Evolutionary conservation across 2,113 vertebrate genomes (phyloP), one percentile per base, ranked within the genome.

Genomic region (Shinisaurus crocodilurus): DNA sequence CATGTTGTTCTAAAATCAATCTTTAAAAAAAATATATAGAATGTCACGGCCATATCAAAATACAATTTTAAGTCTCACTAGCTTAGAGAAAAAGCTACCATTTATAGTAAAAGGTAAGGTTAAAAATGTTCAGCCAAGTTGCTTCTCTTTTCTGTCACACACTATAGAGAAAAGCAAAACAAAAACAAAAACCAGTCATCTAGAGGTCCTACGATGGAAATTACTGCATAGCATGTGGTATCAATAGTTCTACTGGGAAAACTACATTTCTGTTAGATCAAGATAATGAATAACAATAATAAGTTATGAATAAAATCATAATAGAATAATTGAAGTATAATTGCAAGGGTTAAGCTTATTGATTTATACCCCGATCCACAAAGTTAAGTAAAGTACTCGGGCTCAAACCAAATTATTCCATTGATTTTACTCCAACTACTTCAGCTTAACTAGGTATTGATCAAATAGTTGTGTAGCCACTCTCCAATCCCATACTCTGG

Each of bases 1-100:
- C 85, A 95, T 96, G 37, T 8, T 85, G 40, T 65, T 90, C 25
- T 67, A 8, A 87, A 45, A 75, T 34, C 90, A 67, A 82, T 91
- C 88, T 87, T 34, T 67, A 82, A 43, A 90, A 54, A 77, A 67
- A 88, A 88, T 54, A 63, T 86, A 82, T 32, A 94, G 90, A 88
- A 48, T 83, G 70, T 86, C 82, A 91, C 48, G 75, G 40, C 15
- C 8, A 69, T 0, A 37, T 5, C 80, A 18, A 94, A 40, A 48
- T 37, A n/a, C 10, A 57, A 37, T 25, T 25, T 60, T 69, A 86
- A 40, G 9, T 3, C 10, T 15, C 48, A 37, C 15, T n/a, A 27
- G 18, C 32, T 79, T 79, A 77, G 12, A 69, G 5, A 3, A 76
- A 13, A 89, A 87, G n/a, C 63, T 86, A 82, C 6, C 4, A 29